These are phyloP conservation scores for Parasteatoda lunata DNA, from an alignment of 2,888 invertebrate species.

Conservation along the genomic window DNA sequence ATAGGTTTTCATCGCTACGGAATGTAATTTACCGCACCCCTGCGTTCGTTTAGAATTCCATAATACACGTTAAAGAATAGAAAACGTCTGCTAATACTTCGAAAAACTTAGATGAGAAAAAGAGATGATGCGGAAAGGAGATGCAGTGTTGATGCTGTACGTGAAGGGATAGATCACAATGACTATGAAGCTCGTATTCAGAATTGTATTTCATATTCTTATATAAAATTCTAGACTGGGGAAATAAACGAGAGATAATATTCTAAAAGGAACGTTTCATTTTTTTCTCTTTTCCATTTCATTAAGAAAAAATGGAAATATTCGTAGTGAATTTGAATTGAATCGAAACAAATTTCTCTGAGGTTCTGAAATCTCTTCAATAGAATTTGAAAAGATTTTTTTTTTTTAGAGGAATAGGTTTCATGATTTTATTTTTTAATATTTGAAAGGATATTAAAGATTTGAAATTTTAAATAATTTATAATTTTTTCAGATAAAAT, in stretches of 20 bases:
- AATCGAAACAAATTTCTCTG: not conserved
- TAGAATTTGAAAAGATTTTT: not conserved
- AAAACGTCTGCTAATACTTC: slow-evolving; percentile 21
- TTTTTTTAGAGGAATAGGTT: not conserved
- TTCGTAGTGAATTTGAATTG: slow-evolving; percentile 2
- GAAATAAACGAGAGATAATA: not conserved
- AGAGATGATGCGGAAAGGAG: slow-evolving; percentile 8
- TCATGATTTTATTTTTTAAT: no score
- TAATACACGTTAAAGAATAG: slow-evolving; percentile 41
- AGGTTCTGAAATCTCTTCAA: not conserved
- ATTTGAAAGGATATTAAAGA: no score
- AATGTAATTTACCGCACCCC: slow-evolving; percentile 53
- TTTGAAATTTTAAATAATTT: no score
- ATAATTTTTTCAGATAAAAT: no score
- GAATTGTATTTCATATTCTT: not conserved
- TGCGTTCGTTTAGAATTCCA: slow-evolving; percentile 33
- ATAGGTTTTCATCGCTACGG: slow-evolving; percentile 35
- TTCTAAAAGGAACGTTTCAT: not conserved
- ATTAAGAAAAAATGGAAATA: not conserved
- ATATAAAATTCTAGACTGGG: not conserved
- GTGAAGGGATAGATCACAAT: slow-evolving; percentile 13
- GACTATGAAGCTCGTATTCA: slow-evolving; percentile 11
- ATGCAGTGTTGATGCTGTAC: slow-evolving; percentile 25
- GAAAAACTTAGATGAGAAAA: not conserved
- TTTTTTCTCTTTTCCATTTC: slow-evolving; percentile 18